A percentile compares a stretch with the other conserved stretches of the same genome.
Evolutionary conservation across 1,140 invertebrate species (phyloP).

Genomic region (Cataglyphis hispanica): DNA sequence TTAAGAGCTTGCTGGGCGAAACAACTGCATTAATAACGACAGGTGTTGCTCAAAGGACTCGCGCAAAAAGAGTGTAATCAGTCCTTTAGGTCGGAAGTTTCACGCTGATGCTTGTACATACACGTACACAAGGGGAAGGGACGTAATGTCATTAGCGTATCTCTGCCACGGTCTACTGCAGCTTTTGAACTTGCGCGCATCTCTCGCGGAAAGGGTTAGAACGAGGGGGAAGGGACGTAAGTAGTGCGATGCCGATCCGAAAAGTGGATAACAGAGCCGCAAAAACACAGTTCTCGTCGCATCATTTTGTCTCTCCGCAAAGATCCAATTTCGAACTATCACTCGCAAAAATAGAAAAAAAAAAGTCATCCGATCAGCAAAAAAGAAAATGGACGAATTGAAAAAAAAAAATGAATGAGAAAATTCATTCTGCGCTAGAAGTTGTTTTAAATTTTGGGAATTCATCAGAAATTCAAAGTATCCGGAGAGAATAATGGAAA

Average conservation of each 20-base stretch:
- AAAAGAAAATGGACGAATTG: background rate
- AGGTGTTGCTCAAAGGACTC: constrained; percentile 55
- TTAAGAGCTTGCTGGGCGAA: constrained; percentile 52
- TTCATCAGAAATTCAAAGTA: no score
- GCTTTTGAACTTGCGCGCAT: constrained; percentile 82
- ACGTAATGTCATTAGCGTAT: constrained; percentile 83
- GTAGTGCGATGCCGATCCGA: constrained; percentile 53
- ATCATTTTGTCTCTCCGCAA: constrained; percentile 32
- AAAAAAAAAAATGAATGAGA: background rate
- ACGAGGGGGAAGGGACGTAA: background rate
- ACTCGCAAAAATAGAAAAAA: background rate
- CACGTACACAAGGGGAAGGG: background rate
- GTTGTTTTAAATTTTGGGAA: background rate
- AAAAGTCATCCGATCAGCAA: background rate
- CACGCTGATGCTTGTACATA: constrained; percentile 59
- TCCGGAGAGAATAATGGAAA: background rate
- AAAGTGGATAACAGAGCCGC: constrained; percentile 47
- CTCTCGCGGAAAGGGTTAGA: constrained; percentile 49
- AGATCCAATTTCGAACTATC: constrained; percentile 24
- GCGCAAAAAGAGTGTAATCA: constrained; percentile 62
- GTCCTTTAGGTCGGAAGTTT: constrained; percentile 64
- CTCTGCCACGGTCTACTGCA: constrained; percentile 83
- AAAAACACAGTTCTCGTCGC: constrained; percentile 49
- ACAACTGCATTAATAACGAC: constrained; percentile 60
- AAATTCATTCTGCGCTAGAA: background rate